Conservation (phyloP, 2,888 invertebrate genomes). For the Tinea semifulvella region DNA sequence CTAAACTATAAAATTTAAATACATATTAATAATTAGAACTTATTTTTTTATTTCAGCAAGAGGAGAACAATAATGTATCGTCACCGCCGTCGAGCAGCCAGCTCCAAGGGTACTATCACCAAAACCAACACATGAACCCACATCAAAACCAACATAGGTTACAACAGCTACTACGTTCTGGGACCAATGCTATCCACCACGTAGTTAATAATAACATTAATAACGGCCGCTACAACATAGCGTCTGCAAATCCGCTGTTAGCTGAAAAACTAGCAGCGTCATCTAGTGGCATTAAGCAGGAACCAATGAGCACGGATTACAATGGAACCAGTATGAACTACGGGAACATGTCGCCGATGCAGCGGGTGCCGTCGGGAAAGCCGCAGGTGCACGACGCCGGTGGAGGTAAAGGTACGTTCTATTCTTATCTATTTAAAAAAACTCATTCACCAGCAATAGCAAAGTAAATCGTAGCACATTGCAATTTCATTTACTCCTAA, state of each 20-base stretch:
- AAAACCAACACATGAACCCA: slow-evolving; percentile 40
- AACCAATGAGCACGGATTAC: slow-evolving; percentile 60
- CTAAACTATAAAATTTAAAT: too few species aligned
- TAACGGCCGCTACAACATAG: slow-evolving; percentile 78
- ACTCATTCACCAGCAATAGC: too few species aligned
- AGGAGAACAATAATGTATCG: slow-evolving; percentile 61
- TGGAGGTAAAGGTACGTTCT: slow-evolving; percentile 63
- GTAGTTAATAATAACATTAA: slow-evolving; percentile 55
- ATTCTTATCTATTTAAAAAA: slow-evolving; percentile 16
- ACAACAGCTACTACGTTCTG: slow-evolving; percentile 52
- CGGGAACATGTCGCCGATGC: slow-evolving; percentile 59
- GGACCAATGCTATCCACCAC: slow-evolving; percentile 58
- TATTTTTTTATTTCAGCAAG: slow-evolving; percentile 62
- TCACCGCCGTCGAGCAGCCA: slow-evolving; percentile 53
- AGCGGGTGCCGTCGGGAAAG: slow-evolving; percentile 61
- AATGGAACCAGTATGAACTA: slow-evolving; percentile 59
- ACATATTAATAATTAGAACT: too few species aligned
- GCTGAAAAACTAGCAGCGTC: slow-evolving; percentile 86
- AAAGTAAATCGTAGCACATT: too few species aligned
- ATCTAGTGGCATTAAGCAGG: slow-evolving; percentile 68
- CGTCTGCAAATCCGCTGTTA: slow-evolving; percentile 85
- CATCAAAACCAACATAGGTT: slow-evolving; percentile 54
- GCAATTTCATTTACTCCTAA: too few species aligned
- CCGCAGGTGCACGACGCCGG: slow-evolving; percentile 62
- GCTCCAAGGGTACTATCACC: slow-evolving; percentile 49